Base-by-base conservation (phyloP, 2,888 invertebrate species). In the Sphecodes monilicornis region DNA sequence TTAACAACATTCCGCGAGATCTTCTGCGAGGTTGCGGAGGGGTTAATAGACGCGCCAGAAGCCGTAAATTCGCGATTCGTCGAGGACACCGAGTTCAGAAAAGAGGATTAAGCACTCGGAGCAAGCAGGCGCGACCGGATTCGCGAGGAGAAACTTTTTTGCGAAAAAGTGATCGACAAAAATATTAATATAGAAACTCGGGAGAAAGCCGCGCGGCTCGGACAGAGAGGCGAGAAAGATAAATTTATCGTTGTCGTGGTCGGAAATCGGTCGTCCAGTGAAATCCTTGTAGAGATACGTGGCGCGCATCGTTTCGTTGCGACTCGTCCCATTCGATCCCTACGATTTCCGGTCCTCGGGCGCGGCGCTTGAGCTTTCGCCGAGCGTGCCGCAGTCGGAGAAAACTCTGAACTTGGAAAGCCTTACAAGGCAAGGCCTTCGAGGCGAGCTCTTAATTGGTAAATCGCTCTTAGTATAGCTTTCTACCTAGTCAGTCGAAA, bases 391-490 rank as follows among this genome's bases (percentile, higher is more conserved):
- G 6, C 29, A 3, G 26, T 13, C 36, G 43, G 68, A 77, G 77
- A 86, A 82, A 80, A 77, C 43, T 75, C 60, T 71, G 86, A 86
- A 86, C 86, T 86, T 86, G 86, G 68, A 77, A 86, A 86, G 86
- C 86, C 86, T 86, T 86, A 82, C 86, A 80, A 86, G 86, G 86
- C 72, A 69, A 29, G 86, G 75, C 86, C 86, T 86, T 86, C 86
- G 74, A 64, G 32, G 32, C 54, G 16, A 78, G 86, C 29, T 82
- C 82, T 77, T 89, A 89, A 89, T 89, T 90, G 90, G 85, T 57
- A 80, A 78, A 82, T 74, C 86, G 81, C 74, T 88, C 81, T 80
- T 88, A 89, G 89, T 89, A 76, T 86, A 82, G 83, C 68, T 89
- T 88, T 82, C 85, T 70, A 71, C 76, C 79, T 72, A 76, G 8